Percentiles rank a stretch among this genome's conserved stretches.
Evolutionary conservation across 2,888 invertebrate species (phyloP).

Genomic region (Eretmocerus hayati): DNA sequence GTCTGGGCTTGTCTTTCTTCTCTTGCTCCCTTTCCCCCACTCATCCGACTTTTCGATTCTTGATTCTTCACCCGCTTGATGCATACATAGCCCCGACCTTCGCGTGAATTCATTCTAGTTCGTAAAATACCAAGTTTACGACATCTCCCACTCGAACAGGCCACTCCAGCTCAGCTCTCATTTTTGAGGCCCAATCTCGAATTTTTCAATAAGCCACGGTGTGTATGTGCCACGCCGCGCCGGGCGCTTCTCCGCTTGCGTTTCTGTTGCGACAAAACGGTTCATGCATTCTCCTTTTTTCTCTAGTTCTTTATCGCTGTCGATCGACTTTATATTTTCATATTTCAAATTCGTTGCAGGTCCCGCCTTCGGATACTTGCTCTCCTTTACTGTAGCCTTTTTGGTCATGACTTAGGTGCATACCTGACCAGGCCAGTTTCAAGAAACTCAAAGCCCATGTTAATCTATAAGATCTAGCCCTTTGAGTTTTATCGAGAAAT

Average conservation of each 20-base stretch:
- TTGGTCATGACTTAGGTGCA: too few relatives aligned
- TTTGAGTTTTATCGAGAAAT: too few relatives aligned
- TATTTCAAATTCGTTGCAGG: too few relatives aligned
- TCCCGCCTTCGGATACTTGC: too few relatives aligned
- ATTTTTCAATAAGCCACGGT: constrained; percentile 20
- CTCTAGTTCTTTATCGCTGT: constrained; percentile 5
- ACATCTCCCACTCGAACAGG: constrained; percentile 9
- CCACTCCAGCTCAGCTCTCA: constrained; percentile 22
- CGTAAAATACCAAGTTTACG: constrained; percentile 39
- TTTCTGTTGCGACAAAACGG: constrained; percentile 6
- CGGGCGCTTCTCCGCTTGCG: too few relatives aligned
- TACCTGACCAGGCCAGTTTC: too few relatives aligned
- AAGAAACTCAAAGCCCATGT: too few relatives aligned
- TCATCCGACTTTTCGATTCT: too few relatives aligned
- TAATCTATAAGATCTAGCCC: too few relatives aligned
- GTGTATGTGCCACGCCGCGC: constrained; percentile 8
- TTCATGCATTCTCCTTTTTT: constrained; percentile 1
- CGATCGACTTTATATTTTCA: constrained; percentile 1
- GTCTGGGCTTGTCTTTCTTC: constrained; percentile 25
- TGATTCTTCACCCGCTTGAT: too few relatives aligned
- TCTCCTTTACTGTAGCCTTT: too few relatives aligned
- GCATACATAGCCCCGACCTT: constrained; percentile 22
- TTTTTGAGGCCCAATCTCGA: constrained; percentile 24
- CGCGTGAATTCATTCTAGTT: constrained; percentile 28
- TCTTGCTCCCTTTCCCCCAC: too few relatives aligned